These are phyloP conservation scores for Stenotaenia linearis DNA, from an alignment of 2,888 invertebrate species.

Conservation along the genomic window DNA sequence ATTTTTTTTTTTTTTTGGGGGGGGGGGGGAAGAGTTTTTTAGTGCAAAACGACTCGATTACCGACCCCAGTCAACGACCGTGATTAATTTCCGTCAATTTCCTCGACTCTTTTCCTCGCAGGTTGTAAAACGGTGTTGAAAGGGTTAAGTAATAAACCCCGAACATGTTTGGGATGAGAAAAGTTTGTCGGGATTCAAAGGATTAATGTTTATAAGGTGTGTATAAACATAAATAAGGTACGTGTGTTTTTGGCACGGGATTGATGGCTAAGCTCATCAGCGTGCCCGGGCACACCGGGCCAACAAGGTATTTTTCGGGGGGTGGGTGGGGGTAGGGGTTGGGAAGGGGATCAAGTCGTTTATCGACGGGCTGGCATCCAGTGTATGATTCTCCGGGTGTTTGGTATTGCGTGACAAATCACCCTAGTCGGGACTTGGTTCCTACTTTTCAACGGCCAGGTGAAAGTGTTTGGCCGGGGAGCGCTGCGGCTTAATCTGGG, in stretches of 20 bases:
- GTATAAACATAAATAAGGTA: not conserved
- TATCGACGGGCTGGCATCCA: not conserved
- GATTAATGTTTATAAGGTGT: not conserved
- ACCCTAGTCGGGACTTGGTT: not conserved
- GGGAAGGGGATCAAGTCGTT: not conserved
- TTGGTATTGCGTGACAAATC: slow-evolving; percentile 9
- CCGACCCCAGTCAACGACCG: too few species aligned
- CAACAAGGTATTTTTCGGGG: not conserved
- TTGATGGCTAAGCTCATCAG: not conserved
- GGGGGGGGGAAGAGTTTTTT: too few species aligned
- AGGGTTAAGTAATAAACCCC: not conserved
- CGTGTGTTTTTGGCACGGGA: not conserved
- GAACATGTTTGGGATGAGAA: not conserved
- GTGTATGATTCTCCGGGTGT: not conserved
- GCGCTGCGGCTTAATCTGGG: not conserved
- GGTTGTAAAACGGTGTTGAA: not conserved
- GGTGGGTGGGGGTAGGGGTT: not conserved
- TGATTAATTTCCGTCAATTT: too few species aligned
- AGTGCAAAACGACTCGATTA: too few species aligned
- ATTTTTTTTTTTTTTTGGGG: too few species aligned
- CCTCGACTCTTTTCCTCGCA: too few species aligned
- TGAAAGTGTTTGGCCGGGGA: not conserved
- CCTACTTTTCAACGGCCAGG: not conserved
- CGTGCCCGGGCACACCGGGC: not conserved
- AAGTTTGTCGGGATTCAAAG: not conserved